Base-by-base conservation (phyloP, 2,888 invertebrate genomes). In the Hartigia nigra region DNA sequence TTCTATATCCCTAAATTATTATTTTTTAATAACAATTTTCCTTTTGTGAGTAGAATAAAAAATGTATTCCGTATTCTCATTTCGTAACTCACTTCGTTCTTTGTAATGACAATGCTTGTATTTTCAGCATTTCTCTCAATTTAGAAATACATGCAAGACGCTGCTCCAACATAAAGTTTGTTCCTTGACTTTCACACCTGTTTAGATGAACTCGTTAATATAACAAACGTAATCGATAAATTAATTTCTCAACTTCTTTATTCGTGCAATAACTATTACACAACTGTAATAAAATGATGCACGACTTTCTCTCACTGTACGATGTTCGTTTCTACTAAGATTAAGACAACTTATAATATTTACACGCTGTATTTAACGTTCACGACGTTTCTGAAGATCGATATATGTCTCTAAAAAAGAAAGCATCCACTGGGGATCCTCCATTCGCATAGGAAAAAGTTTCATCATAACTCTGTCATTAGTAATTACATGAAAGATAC, bases 71-170 rank as follows among this genome's bases (percentile, higher is more conserved):
- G 14, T 9, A 55, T 55, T 55, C 1, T 55, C 23, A 23, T 55
- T 23, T 32, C 31, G 12, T 12, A 76, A 86, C 92, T 92, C 91
- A 95, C 95, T 93, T 94, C 88, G 93, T 93, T 80, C 93, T 94
- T 86, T 95, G 95, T 77, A 95, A 87, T 81, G 93, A 92, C 84
- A 92, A 92, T 75, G 94, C 93, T 85, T 94, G 93, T 76, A 92
- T 92, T 9, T 87, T 91, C 74, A 95, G 87, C 81, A 94, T 87
- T 36, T 94, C 93, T 88, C 92, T 94, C 31, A 94, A 92, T 87
- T 94, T 94, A 81, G 92, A 92, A 80, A 94, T 85, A 89, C 94
- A 94, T 39, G 92, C 84, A 31, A 85, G 76, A 37, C 84, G 86
- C 39, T 80, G 80, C 80, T 87, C 85, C 79, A 82, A 76, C 39